A percentile compares a stretch with the other conserved stretches of the same genome.
phyloP scores from a whole-genome alignment of 2,113 vertebrate species.

The Antidorcas marsupialis region DNA sequence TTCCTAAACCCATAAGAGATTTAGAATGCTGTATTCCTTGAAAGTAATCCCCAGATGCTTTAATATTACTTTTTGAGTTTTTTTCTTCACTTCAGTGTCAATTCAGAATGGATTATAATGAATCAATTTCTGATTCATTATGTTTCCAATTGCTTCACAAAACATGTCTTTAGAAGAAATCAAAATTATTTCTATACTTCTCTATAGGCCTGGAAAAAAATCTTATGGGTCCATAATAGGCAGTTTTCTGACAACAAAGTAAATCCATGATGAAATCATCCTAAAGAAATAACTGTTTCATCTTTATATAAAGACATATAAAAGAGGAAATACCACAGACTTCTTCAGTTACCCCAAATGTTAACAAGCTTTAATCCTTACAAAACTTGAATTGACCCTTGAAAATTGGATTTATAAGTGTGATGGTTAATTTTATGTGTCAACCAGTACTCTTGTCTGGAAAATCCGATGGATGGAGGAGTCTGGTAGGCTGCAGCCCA shows the following conservation, averaged over 20 bases:
- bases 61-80: constrained; percentile 60
- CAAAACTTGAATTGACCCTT: not conserved
- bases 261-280: constrained; percentile 20
- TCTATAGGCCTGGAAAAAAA: not conserved
- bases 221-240: not conserved
- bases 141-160: constrained; percentile 45
- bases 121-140: constrained; percentile 51
- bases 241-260: not conserved
- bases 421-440: not conserved
- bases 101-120: constrained; percentile 63
- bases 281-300: not conserved
- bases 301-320: not conserved
- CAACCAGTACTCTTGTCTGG: not conserved
- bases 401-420: not conserved
- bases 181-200: constrained; percentile 55
- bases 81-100: constrained; percentile 53
- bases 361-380: not conserved
- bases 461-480: too few relatives aligned
- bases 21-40: constrained; percentile 46
- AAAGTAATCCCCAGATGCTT: constrained; percentile 60
- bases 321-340: not conserved
- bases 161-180: constrained; percentile 54
- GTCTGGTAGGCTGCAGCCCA: too few relatives aligned
- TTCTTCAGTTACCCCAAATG: not conserved
- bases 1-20: constrained; percentile 51